These are phyloP conservation scores for Neodiprion pinetum DNA, from an alignment of 1,140 invertebrate species.

Conservation along the genomic window DNA sequence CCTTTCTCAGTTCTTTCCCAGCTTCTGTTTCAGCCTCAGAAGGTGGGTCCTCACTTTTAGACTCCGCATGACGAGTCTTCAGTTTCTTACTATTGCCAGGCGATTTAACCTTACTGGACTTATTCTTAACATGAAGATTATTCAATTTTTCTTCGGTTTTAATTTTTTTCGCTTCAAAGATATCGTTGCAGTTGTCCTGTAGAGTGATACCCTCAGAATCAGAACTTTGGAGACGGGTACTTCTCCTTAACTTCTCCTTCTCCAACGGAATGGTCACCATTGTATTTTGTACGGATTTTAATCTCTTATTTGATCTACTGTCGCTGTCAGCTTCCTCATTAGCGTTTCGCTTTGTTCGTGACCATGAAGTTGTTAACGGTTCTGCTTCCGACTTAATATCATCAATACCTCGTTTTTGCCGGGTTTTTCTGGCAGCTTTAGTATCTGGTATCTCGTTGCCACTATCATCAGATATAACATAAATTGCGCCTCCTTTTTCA, in stretches of 20 bases:
- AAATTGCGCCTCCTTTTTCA: neutral
- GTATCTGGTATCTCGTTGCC: neutral
- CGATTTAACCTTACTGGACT: too few relatives aligned
- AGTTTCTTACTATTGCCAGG: too few relatives aligned
- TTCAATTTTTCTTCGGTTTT: too few relatives aligned
- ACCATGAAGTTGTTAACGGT: neutral
- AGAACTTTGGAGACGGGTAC: neutral
- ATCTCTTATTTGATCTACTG: constrained; percentile 2
- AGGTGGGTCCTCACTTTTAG: neutral
- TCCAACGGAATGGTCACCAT: constrained; percentile 22
- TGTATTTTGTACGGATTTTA: constrained; percentile 12
- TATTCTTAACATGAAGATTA: too few relatives aligned
- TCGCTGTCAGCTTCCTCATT: constrained; percentile 16
- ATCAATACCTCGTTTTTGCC: neutral
- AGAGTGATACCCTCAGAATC: neutral
- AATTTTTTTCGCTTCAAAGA: too few relatives aligned
- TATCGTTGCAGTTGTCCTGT: neutral
- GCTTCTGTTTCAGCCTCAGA: neutral
- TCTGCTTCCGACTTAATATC: neutral
- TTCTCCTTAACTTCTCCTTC: constrained; percentile 9
- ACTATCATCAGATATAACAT: neutral
- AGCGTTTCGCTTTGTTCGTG: neutral
- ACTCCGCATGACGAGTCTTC: too few relatives aligned
- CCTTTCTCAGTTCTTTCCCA: neutral
- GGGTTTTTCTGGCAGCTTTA: neutral